phyloP scores from a whole-genome alignment of 2,888 invertebrate genomes.

The Sphaerophoria rueppellii region DNA sequence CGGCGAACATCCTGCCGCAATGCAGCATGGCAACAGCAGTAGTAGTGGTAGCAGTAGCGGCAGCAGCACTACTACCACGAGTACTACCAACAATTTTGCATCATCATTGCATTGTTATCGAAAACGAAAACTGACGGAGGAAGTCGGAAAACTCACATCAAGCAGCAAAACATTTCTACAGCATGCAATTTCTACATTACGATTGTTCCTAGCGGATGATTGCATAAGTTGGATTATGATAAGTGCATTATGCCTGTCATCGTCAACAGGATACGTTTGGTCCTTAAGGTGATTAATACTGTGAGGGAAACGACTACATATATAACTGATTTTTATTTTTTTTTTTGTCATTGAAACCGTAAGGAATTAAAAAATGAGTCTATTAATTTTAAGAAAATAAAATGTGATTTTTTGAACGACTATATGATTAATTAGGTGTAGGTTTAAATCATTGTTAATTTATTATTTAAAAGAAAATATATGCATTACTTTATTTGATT shows the following conservation, averaged over 20 bases:
- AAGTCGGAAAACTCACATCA: slow-evolving; percentile 28
- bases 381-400: slow-evolving; percentile 36
- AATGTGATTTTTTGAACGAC: slow-evolving; percentile 67
- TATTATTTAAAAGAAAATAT: neutral
- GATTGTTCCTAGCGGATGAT: slow-evolving; percentile 52
- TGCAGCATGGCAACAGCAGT: slow-evolving; percentile 83
- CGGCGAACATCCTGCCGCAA: slow-evolving; percentile 87
- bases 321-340: slow-evolving; percentile 12
- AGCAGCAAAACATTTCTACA: slow-evolving; percentile 43
- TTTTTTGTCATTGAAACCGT: neutral
- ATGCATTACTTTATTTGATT: neutral
- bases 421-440: slow-evolving; percentile 30
- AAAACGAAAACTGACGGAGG: slow-evolving; percentile 47
- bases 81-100: slow-evolving; percentile 78
- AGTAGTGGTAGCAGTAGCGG: slow-evolving; percentile 76
- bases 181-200: slow-evolving; percentile 46
- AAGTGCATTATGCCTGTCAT: slow-evolving; percentile 29
- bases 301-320: slow-evolving; percentile 25
- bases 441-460: neutral
- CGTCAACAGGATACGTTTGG: slow-evolving; percentile 38
- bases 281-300: slow-evolving; percentile 62
- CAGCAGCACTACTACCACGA: slow-evolving; percentile 75
- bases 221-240: slow-evolving; percentile 56
- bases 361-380: slow-evolving; percentile 21
- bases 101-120: slow-evolving; percentile 75